Base-by-base conservation (phyloP, 30 jellyfish, hydroid and myxozoan genomes). In the Cassiopea andromeda region DNA sequence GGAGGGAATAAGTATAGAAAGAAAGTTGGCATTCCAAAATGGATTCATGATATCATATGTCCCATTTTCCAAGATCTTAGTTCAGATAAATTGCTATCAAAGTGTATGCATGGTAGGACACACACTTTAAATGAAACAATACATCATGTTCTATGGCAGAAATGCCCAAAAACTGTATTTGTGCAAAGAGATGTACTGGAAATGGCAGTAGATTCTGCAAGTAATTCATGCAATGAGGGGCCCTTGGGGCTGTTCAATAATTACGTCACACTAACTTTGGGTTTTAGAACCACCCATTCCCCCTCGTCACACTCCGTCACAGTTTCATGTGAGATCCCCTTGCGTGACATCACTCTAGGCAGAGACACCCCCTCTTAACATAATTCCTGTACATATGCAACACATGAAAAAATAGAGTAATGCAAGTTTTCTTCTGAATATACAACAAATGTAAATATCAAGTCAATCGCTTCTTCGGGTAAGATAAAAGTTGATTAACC, bases 401-500 rank as follows among this genome's bases (percentile, higher is more conserved):
- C 85, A 43, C 85, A 43, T 44, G 85, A 76, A 0, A 76, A 76
- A 44, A 44, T 76, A 76, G 73, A 76, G 85, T 76, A 76, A 76
- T 76, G 85, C 85, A 76, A 76, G 85, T 76, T 76, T 76, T 72
- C 85, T 76, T 76, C 1, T 76, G 72, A 76, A 76, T 76, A 76
- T 76, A 76, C 1, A 76, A 76, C 85, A 76, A 76, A 76, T 76
- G 85, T 76, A 45, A 76, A 76, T 76, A 76, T 76, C 72, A 76
- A 76, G 85, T 76, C 85, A 76, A 76, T 76, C 85, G 72, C 85
- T 76, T 76, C 85, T 76, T 76, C 44, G 72, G 85, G 10, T 76
- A 44, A 76, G 85, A 76, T 76, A 44, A 44, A 76, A 76, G 85
- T 76, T 76, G 85, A 76, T 76, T 44, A 76, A 76, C 0, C 85